Evolutionary conservation across 2,888 invertebrate species (phyloP).

Genomic region (Orthonevra nobilis): DNA sequence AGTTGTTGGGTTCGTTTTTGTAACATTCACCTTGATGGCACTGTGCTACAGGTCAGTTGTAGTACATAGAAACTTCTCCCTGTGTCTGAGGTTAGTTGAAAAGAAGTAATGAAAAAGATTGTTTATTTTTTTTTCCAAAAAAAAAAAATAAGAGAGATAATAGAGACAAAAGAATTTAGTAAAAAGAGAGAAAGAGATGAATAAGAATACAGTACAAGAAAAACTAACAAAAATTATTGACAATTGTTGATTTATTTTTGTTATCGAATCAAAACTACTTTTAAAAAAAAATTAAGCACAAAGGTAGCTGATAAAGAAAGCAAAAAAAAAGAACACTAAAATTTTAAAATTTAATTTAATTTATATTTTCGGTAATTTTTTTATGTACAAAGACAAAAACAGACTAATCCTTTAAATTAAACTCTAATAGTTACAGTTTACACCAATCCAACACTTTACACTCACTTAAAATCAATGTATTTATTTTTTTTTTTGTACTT

Average conservation of each 20-base stretch:
- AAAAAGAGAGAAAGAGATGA: slow-evolving; percentile 56
- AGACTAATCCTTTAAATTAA: slow-evolving; percentile 43
- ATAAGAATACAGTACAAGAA: slow-evolving; percentile 70
- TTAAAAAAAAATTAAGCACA: slow-evolving; percentile 30
- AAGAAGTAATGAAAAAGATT: slow-evolving; percentile 84
- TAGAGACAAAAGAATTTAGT: slow-evolving; percentile 70
- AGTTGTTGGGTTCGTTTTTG: slow-evolving; percentile 99
- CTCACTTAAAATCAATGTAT: slow-evolving; percentile 26
- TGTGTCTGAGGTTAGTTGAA: slow-evolving; percentile 99
- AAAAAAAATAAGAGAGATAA: slow-evolving; percentile 56
- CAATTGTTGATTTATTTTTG: slow-evolving; percentile 50
- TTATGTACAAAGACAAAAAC: slow-evolving; percentile 63
- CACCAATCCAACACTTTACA: slow-evolving; percentile 48
- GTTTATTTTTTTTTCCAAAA: slow-evolving; percentile 59
- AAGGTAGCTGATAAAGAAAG: slow-evolving; percentile 72
- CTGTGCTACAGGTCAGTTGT: slow-evolving; percentile 99
- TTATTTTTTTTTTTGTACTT: slow-evolving; percentile 8
- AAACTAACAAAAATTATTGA: slow-evolving; percentile 73
- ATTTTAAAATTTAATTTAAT: slow-evolving; percentile 26
- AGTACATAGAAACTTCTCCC: slow-evolving; percentile 99
- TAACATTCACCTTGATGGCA: slow-evolving; percentile 99
- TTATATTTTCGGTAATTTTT: slow-evolving; percentile 34
- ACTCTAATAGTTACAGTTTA: slow-evolving; percentile 36
- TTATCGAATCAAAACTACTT: slow-evolving; percentile 40
- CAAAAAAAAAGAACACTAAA: slow-evolving; percentile 66